These are phyloP conservation scores for Larimichthys crocea DNA, from an alignment of 2,113 vertebrate species.

Conservation along the genomic window DNA sequence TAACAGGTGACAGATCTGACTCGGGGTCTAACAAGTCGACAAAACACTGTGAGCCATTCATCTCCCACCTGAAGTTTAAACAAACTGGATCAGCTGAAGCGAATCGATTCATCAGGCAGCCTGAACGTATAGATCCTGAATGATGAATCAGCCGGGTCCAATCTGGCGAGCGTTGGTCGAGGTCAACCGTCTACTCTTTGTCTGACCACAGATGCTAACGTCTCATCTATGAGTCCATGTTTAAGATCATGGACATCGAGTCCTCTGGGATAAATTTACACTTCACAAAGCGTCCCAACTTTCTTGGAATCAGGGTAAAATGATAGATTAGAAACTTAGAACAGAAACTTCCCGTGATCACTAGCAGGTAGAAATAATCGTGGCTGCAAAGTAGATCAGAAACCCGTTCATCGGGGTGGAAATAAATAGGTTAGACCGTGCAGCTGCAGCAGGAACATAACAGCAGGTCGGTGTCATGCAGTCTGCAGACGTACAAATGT, in stretches of 20 bases:
- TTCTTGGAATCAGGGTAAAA: too few relatives aligned
- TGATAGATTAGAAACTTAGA: too few relatives aligned
- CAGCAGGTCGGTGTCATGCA: background rate
- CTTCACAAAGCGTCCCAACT: too few relatives aligned
- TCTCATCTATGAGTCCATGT: too few relatives aligned
- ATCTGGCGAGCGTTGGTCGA: background rate
- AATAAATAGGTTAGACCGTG: background rate
- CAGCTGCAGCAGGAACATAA: background rate
- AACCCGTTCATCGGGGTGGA: background rate
- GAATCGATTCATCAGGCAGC: conserved; percentile 1
- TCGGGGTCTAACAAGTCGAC: too few relatives aligned
- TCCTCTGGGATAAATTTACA: too few relatives aligned
- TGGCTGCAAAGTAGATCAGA: background rate
- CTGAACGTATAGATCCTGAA: background rate
- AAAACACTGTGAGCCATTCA: background rate
- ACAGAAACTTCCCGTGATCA: too few relatives aligned
- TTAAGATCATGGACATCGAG: too few relatives aligned
- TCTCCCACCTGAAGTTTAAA: background rate
- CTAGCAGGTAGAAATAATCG: background rate
- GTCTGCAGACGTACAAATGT: background rate
- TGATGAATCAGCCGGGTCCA: background rate
- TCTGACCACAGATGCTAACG: too few relatives aligned
- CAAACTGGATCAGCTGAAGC: background rate
- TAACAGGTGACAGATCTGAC: too few relatives aligned
- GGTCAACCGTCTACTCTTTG: background rate